Percentiles rank a stretch among this genome's conserved stretches.
phyloP scores from a whole-genome alignment of 92 coral and sea anemone species.

The Actinostola sp. region DNA sequence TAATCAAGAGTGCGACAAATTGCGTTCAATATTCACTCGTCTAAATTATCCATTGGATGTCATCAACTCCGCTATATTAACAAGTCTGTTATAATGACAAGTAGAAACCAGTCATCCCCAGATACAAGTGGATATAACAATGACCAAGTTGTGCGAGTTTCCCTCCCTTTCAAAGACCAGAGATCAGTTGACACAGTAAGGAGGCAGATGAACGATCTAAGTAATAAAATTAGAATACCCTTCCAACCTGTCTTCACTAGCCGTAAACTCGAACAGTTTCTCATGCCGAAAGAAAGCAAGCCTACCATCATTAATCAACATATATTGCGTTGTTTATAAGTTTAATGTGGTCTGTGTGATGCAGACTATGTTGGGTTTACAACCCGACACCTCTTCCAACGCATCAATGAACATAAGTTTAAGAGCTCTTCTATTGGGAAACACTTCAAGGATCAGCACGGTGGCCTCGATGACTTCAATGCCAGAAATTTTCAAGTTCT shows the following conservation, averaged over 20 bases:
- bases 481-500: no score
- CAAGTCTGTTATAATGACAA: not conserved
- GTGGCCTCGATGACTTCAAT: no score
- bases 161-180: constrained; percentile 34
- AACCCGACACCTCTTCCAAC: no score
- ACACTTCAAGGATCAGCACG: no score
- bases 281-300: no score
- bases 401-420: no score
- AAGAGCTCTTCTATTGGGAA: no score
- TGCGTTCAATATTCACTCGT: constrained; percentile 15
- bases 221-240: constrained; percentile 1
- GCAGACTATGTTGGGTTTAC: no score
- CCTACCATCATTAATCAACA: no score
- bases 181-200: constrained; percentile 17
- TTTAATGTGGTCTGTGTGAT: no score
- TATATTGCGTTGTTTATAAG: no score
- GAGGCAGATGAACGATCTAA: constrained; percentile 23
- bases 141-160: not conserved
- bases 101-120: not conserved
- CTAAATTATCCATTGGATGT: constrained; percentile 17
- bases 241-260: constrained; percentile 2
- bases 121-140: not conserved
- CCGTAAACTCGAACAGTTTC: constrained; percentile 18
- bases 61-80: constrained; percentile 20
- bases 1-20: constrained; percentile 6